Base-by-base conservation (phyloP, 92 coral and sea anemone species). In the Siderastrea siderea region DNA sequence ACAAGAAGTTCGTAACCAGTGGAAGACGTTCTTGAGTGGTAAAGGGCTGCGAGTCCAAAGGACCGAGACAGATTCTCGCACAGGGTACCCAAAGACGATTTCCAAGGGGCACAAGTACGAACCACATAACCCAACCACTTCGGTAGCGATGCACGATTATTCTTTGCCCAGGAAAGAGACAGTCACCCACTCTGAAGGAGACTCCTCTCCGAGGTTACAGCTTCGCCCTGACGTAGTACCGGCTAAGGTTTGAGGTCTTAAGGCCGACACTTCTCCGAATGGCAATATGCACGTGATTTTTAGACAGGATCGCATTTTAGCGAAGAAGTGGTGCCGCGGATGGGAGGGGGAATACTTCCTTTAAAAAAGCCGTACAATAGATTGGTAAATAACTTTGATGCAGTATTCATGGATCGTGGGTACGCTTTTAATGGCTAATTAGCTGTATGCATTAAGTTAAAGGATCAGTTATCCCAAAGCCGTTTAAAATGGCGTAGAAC, bases 1-100 rank as follows among this genome's bases (percentile, higher is more conserved):
- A 54, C 85, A 80, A 63, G 99, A 97, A 65, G 99, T 97, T 19
- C 90, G 98, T 7, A 89, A 86, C 47, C 96, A 94, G 13, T 97
- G 99, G 99, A 88, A 79, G 64, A 69, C 67, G 78, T 85, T 94
- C 54, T 73, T 98, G 7, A 81, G 88, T 11, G 96, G 98, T 3
- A 63, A 75, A 14, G 98, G 98, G 0, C 17, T 93, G 26, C 74
- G 74, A 14, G 44, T 17, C 78, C 78, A 81, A 55, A 60, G n/a
- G 76, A 51, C 82, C 61, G 83, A 87, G 49, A 83, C 92, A 4
- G 85, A 76, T 51, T 62, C 80, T 38, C 80, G 51, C 8, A 61
- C 80, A 1, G 78, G 73, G 3, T 84, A 73, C 66, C 87, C 87
- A 6, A 62, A 51, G 54, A 60, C 81, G 43, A 9, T 44, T 43